These are phyloP conservation scores for Drosophila seguyi DNA, from an alignment of 1,140 invertebrate species.

Conservation along the genomic window DNA sequence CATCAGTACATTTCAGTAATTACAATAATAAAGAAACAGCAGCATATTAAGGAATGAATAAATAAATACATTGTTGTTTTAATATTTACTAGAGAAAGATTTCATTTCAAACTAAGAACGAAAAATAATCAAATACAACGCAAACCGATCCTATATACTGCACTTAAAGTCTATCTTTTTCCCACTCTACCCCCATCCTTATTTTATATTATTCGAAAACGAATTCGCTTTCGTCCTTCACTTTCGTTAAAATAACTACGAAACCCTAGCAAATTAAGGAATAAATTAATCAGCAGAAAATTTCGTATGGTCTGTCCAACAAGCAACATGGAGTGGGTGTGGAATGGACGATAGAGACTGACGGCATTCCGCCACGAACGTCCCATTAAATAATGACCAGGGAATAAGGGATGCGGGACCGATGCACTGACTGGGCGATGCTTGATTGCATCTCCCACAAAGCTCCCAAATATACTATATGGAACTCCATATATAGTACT, in stretches of 20 bases:
- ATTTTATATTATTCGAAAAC: not conserved
- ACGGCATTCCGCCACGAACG: conserved; percentile 33
- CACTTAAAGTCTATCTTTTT: not conserved
- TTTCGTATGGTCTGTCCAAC: conserved; percentile 1
- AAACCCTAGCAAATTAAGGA: conserved; percentile 57
- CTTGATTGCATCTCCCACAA: conserved; percentile 44
- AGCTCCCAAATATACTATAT: conserved; percentile 5
- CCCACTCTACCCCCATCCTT: not conserved
- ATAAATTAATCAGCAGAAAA: conserved; percentile 51
- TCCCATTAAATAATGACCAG: conserved; percentile 46
- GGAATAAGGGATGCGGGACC: not conserved
- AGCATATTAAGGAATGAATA: conserved; percentile 72
- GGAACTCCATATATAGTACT: not conserved
- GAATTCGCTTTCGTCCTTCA: conserved; percentile 11
- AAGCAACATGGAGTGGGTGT: conserved; percentile 3
- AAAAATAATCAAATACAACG: not conserved
- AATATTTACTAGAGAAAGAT: not conserved
- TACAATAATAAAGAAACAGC: conserved; percentile 65
- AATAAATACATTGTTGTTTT: conserved; percentile 20
- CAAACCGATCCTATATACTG: not conserved
- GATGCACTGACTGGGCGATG: conserved; percentile 30
- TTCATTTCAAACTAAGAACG: not conserved
- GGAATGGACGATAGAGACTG: conserved; percentile 4
- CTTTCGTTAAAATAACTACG: conserved; percentile 48
- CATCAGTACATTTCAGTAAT: conserved; percentile 63